Evolutionary conservation across 35 echinoderm and acorn worm species (phyloP).

Genomic region (Heliocidaris tuberculata): DNA sequence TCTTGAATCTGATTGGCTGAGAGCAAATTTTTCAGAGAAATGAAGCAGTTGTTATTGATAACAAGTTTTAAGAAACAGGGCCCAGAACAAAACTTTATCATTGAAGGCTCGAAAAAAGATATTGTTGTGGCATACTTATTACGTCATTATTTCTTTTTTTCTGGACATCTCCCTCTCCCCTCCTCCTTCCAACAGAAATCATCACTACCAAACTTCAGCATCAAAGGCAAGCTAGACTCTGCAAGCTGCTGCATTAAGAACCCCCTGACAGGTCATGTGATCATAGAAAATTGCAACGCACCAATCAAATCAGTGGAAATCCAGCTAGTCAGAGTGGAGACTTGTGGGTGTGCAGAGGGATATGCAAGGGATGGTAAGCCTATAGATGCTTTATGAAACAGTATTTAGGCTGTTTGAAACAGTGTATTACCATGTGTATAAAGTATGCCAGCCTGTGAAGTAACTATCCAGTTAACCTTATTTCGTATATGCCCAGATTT

Average conservation of each 20-base stretch:
- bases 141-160: background rate
- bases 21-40: no score
- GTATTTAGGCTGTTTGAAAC: background rate
- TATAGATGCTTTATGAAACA: background rate
- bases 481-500: no score
- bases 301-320: constrained; percentile 99
- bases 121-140: background rate
- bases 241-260: constrained; percentile 89
- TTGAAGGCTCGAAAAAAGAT: no score
- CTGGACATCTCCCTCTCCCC: no score
- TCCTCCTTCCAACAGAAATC: constrained; percentile 60
- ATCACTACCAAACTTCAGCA: constrained; percentile 75
- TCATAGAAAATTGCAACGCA: constrained; percentile 87
- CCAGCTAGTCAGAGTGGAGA: constrained; percentile 95
- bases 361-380: constrained; percentile 97
- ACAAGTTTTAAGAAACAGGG: no score
- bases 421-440: no score
- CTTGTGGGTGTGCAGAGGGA: constrained; percentile 98
- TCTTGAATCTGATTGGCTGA: no score
- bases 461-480: no score
- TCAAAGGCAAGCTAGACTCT: constrained; percentile 85
- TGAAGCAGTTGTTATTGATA: no score
- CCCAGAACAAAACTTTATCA: no score
- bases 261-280: constrained; percentile 90
- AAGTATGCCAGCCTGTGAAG: no score